Evolutionary conservation across 2,797 vertebrate genomes (phyloP), one percentile per base, ranked within the genome.

Genomic region (Psittacula echo): DNA sequence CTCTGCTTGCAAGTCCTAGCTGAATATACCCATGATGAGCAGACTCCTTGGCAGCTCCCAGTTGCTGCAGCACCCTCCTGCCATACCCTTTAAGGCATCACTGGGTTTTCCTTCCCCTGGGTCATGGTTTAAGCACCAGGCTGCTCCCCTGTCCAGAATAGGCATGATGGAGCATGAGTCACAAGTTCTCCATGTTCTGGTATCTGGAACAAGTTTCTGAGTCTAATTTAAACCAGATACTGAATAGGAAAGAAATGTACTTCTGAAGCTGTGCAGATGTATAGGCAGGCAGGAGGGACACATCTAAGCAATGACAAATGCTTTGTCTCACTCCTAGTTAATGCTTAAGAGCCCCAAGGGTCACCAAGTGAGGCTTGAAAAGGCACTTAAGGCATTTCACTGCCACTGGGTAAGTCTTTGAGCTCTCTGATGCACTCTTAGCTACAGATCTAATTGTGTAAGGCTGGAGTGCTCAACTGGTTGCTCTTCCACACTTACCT

Each of bases 221-320:
- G 58, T 22, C 51, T 93, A 86, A 95, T 86, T 86, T 41, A 93
- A 86, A 78, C 54, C 91, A 95, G 85, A 60, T 8, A 5, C 41
- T 79, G 41, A 34, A 54, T 32, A 47, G 32, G 83, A 84, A 82
- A 94, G 73, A 91, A 94, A 70, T 62, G 54, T 82, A 64, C 34
- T 54, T 70, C 65, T 73, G 94, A 90, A 77, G 54, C 80, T 79
- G 86, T 90, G 77, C 77, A 90, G 81, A 85, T 77, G 71, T 32
- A 60, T 54, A 37, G 73, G 73, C 66, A 76, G 90, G 44, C 84
- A 81, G 77, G 42, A 95, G 72, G 50, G 80, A 26, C 60, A 79
- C 83, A 42, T 80, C 48, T 77, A 37, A 82, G 76, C 11, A 26
- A 73, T 62, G 44, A 51, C 47, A 84, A 78, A 60, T 41, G 66